These are phyloP conservation scores for Peromyscus aztecus DNA, from an alignment of 2,797 vertebrate genomes.

Conservation along the genomic window DNA sequence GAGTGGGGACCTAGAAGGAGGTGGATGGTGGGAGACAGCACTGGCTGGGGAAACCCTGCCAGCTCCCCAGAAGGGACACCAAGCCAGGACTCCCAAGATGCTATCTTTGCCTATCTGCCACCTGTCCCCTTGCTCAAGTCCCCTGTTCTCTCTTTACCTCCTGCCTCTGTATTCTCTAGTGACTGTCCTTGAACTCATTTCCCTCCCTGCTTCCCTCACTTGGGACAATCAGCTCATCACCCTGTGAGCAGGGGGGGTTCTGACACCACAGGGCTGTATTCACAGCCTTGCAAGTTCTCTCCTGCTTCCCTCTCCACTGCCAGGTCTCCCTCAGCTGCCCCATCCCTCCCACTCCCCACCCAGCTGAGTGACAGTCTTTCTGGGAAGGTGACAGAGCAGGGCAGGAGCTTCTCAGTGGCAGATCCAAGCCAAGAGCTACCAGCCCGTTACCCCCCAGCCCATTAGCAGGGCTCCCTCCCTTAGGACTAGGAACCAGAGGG, in stretches of 20 bases:
- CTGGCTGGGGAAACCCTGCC: not conserved
- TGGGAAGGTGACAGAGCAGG: not conserved
- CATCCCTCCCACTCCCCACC: not conserved
- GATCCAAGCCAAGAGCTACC: slow-evolving; percentile 70
- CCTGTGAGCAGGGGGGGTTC: not conserved
- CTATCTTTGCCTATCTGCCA: not conserved
- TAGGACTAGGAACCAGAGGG: slow-evolving; percentile 81
- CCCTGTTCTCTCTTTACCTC: not conserved
- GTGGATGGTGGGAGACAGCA: not conserved
- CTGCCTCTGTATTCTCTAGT: not conserved
- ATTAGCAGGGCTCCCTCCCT: slow-evolving; percentile 80
- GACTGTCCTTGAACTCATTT: not conserved
- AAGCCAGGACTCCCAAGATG: fast-evolving
- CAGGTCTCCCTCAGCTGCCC: not conserved
- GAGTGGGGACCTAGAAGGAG: not conserved
- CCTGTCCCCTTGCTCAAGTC: not conserved
- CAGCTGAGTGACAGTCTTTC: not conserved
- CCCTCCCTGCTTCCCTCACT: not conserved
- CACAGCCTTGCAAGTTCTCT: slow-evolving; percentile 17
- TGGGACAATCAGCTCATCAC: not conserved
- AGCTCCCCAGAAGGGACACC: not conserved
- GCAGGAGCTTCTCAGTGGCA: not conserved
- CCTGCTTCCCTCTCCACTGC: not conserved
- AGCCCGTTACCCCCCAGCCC: not conserved
- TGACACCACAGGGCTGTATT: not conserved